Percentiles rank a stretch among this genome's conserved stretches.
Evolutionary conservation across 37 sponge, comb jelly and placozoan genomes (phyloP).

Genomic region (Oscarella lobularis): DNA sequence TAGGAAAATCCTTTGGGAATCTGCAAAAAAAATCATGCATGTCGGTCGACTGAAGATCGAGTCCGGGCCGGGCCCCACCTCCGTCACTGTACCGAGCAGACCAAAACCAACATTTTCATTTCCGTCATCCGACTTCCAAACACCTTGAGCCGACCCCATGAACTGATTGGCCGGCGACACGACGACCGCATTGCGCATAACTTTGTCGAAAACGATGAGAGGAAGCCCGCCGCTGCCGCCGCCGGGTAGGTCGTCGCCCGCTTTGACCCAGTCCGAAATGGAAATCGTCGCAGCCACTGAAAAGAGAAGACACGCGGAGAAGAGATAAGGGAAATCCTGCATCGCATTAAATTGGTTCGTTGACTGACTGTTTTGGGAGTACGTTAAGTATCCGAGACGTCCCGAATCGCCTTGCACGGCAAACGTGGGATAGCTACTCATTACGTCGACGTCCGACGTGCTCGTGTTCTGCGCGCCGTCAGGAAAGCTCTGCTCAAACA

Average conservation of each 20-base stretch:
- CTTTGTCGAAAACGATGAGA: constrained; percentile 36
- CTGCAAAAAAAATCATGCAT: too few species aligned
- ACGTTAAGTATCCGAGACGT: constrained; percentile 33
- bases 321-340: not conserved
- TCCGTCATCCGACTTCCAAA: constrained; percentile 11
- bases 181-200: constrained; percentile 36
- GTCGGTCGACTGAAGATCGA: too few species aligned
- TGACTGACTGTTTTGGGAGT: constrained; percentile 40
- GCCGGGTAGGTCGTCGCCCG: not conserved
- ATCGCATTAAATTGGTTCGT: not conserved
- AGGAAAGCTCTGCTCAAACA: constrained; percentile 14
- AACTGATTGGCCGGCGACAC: constrained; percentile 40
- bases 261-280: not conserved
- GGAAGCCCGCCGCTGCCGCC: constrained; percentile 51
- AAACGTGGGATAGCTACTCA: constrained; percentile 42
- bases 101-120: constrained; percentile 16
- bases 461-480: constrained; percentile 13
- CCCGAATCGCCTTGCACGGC: constrained; percentile 6
- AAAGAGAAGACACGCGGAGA: too few species aligned
- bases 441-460: not conserved
- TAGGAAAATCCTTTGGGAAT: constrained; percentile 22
- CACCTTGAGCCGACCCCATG: constrained; percentile 48
- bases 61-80: constrained; percentile 7
- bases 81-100: constrained; percentile 9
- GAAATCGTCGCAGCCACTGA: constrained; percentile 12